Conservation (phyloP, 2,888 invertebrate genomes). For the Lithodes maja region DNA sequence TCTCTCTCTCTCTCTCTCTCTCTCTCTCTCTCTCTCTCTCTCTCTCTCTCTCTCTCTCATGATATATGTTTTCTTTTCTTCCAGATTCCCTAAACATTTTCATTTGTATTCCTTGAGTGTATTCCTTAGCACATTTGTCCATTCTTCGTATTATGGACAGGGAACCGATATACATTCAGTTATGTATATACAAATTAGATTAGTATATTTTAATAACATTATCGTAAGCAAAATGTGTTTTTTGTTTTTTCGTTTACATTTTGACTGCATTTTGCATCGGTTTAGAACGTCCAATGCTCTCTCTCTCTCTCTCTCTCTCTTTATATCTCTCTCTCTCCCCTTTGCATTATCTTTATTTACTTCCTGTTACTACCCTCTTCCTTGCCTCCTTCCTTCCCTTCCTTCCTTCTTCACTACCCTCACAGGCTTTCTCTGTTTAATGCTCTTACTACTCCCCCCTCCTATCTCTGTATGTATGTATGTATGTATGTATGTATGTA, state of each 20-base stretch:
- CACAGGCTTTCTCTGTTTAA: neutral
- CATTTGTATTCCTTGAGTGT: neutral
- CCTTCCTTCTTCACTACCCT: neutral
- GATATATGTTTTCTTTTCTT: neutral
- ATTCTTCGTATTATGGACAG: too few relatives aligned
- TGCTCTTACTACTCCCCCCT: neutral
- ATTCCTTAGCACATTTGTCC: too few relatives aligned
- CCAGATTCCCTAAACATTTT: neutral
- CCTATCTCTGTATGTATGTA: neutral
- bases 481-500: too few relatives aligned
- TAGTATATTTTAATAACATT: too few relatives aligned
- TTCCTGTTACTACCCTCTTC: neutral
- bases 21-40: neutral
- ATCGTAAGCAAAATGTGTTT: neutral
- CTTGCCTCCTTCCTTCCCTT: neutral
- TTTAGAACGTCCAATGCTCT: neutral
- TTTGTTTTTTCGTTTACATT: neutral
- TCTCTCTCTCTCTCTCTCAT: neutral
- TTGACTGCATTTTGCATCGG: neutral
- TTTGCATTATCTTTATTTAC: neutral
- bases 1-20: neutral
- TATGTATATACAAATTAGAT: too few relatives aligned
- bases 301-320: conserved; percentile 7
- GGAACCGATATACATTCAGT: too few relatives aligned
- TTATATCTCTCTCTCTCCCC: conserved; percentile 6